These are phyloP conservation scores for Sminthopsis crassicaudata DNA, from an alignment of 2,113 vertebrate genomes.

Conservation along the genomic window DNA sequence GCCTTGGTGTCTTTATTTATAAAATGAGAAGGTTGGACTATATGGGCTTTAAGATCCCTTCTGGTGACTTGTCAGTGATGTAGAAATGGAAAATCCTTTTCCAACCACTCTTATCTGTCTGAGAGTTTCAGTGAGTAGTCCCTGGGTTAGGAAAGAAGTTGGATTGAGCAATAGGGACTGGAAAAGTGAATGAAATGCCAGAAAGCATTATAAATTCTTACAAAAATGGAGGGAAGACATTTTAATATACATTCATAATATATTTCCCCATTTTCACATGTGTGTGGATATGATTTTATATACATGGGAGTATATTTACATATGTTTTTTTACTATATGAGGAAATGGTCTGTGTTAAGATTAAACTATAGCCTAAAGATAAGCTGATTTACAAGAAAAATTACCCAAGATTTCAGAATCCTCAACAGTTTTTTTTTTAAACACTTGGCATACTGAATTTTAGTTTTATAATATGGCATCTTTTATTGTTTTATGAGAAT, in stretches of 20 bases:
- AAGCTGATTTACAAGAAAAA: background rate
- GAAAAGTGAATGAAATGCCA: background rate
- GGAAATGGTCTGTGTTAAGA: background rate
- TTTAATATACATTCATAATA: background rate
- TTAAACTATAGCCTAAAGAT: background rate
- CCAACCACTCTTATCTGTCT: background rate
- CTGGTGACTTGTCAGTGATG: background rate
- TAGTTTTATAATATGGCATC: background rate
- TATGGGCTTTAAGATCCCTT: background rate
- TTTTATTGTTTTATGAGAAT: slow-evolving; percentile 38
- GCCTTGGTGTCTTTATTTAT: background rate
- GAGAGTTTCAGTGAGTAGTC: background rate
- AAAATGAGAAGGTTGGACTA: background rate
- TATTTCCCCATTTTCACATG: background rate
- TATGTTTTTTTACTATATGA: background rate
- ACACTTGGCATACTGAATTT: background rate
- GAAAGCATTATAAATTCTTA: background rate
- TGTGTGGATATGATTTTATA: background rate
- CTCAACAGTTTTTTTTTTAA: background rate
- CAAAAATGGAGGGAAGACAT: background rate
- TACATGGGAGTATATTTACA: background rate
- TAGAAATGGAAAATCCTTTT: background rate
- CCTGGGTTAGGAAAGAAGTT: background rate
- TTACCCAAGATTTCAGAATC: background rate
- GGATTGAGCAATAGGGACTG: background rate